phyloP scores from a whole-genome alignment of 2,888 invertebrate genomes.

The Seira sanloemensis region DNA sequence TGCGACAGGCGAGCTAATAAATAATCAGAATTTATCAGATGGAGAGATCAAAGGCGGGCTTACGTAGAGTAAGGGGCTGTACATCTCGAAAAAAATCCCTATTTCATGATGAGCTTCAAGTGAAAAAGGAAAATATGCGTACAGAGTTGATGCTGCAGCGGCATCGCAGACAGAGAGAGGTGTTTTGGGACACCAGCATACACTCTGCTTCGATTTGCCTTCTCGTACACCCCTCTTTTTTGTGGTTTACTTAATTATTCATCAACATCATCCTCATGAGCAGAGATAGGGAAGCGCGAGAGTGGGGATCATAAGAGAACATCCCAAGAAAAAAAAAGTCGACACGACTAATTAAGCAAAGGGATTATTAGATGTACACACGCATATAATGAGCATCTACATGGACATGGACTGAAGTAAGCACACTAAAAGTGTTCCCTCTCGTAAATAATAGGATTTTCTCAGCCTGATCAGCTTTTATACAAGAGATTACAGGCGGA shows the following conservation, averaged over 20 bases:
- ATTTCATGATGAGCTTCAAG: not conserved
- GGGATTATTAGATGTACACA: slow-evolving; percentile 41
- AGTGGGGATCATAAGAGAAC: not conserved
- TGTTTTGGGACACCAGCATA: slow-evolving; percentile 70
- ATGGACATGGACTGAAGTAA: too few relatives aligned
- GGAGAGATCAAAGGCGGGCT: slow-evolving; percentile 59
- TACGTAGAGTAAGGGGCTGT: slow-evolving; percentile 30
- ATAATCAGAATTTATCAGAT: slow-evolving; percentile 52
- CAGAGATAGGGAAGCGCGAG: not conserved
- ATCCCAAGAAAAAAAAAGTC: slow-evolving; percentile 63
- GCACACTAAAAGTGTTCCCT: not conserved
- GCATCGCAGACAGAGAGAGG: slow-evolving; percentile 59
- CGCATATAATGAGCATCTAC: slow-evolving; percentile 19
- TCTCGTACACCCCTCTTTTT: slow-evolving; percentile 71
- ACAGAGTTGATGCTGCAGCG: not conserved
- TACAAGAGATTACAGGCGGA: not conserved
- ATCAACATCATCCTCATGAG: slow-evolving; percentile 24
- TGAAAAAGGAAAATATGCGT: not conserved
- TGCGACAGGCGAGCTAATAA: slow-evolving; percentile 52
- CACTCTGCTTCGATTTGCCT: slow-evolving; percentile 12
- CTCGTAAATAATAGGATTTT: slow-evolving; percentile 8
- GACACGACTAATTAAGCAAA: slow-evolving; percentile 71
- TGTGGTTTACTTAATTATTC: slow-evolving; percentile 71
- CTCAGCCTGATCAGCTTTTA: not conserved
- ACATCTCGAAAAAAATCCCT: not conserved